A percentile compares a stretch with the other conserved stretches of the same genome.
These are phyloP conservation scores for Agrotis segetum DNA, from an alignment of 2,888 invertebrate genomes.

Conservation along the genomic window DNA sequence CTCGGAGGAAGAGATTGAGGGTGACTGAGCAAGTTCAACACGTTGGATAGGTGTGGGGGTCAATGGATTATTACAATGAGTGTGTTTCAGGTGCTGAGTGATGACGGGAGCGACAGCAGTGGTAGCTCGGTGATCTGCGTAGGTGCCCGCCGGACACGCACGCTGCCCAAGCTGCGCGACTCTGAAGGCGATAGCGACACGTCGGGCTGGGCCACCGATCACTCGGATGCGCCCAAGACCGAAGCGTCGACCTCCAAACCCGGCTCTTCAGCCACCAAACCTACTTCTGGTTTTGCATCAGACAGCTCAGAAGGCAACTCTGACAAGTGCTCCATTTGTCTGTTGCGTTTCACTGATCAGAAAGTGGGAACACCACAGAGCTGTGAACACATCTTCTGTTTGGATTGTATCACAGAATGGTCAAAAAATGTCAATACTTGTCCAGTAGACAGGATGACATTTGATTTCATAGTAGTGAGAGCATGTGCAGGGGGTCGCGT, in stretches of 20 bases:
- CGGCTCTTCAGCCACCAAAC: conserved; percentile 56
- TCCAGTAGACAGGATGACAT: conserved; percentile 96
- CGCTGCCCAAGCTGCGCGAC: conserved; percentile 79
- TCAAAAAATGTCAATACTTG: conserved; percentile 98
- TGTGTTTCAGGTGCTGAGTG: conserved; percentile 89
- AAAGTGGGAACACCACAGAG: conserved; percentile 96
- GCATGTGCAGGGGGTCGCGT: conserved; percentile 92
- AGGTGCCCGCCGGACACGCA: conserved; percentile 77
- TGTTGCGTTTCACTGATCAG: conserved; percentile 94
- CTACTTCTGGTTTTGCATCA: conserved; percentile 84
- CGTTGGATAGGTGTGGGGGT: conserved; percentile 15
- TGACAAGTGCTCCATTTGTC: conserved; percentile 97
- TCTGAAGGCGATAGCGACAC: conserved; percentile 83
- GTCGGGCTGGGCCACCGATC: conserved; percentile 78
- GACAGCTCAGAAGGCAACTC: conserved; percentile 93
- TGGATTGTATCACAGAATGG: conserved; percentile 98
- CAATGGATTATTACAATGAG: conserved; percentile 23
- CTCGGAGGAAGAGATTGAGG: conserved; percentile 87
- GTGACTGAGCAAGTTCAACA: conserved; percentile 70
- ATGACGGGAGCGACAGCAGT: conserved; percentile 86
- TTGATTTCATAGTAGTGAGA: conserved; percentile 94
- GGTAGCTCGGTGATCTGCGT: conserved; percentile 80
- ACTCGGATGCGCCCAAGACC: conserved; percentile 64
- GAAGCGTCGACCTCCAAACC: conserved; percentile 59
- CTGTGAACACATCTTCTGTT: conserved; percentile 97